Evolutionary conservation across 2,888 invertebrate species (phyloP).

Genomic region (Ormyrus nitidulus): DNA sequence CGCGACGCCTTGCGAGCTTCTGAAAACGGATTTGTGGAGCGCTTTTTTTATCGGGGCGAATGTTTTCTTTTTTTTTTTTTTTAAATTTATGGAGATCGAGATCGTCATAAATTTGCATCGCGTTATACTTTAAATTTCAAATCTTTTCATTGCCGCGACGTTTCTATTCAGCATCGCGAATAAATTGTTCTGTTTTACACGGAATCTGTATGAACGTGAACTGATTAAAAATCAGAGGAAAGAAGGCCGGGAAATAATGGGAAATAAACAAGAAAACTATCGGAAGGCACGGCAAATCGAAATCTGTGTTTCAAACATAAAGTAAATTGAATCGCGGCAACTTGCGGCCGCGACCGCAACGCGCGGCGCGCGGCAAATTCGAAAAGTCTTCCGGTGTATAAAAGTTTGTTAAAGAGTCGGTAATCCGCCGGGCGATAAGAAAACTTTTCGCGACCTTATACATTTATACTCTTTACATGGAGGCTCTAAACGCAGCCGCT

Average conservation of each 20-base stretch:
- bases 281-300: conserved; percentile 47
- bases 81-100: too few species aligned
- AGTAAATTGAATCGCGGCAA: conserved; percentile 53
- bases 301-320: conserved; percentile 51
- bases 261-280: conserved; percentile 36
- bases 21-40: too few species aligned
- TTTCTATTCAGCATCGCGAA: too few species aligned
- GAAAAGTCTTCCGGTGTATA: conserved; percentile 49
- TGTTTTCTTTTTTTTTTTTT: too few species aligned
- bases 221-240: too few species aligned
- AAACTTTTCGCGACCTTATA: conserved; percentile 54
- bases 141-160: too few species aligned
- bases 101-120: too few species aligned
- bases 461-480: conserved; percentile 24
- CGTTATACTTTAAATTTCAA: too few species aligned
- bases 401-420: conserved; percentile 62
- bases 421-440: conserved; percentile 60
- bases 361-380: conserved; percentile 35
- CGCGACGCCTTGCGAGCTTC: too few species aligned
- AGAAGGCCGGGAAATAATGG: neutral
- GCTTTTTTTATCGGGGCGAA: too few species aligned
- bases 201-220: too few species aligned
- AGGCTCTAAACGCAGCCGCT: conserved; percentile 6
- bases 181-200: too few species aligned
- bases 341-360: neutral